Evolutionary conservation across 2,113 vertebrate genomes (phyloP).

Genomic region (Prunella fulvescens): DNA sequence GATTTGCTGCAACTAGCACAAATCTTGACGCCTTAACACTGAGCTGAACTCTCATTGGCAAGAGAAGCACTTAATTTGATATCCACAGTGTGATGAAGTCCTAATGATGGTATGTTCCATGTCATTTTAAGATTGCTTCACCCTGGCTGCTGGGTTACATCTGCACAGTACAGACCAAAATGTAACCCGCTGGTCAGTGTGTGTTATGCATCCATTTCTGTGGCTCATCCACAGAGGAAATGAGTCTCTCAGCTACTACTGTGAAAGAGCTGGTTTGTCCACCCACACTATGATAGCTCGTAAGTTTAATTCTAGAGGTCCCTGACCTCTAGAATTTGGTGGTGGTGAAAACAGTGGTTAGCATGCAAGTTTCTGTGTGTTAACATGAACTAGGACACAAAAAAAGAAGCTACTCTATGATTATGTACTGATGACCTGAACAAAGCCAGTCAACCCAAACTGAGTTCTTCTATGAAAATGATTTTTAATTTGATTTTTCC

Average conservation of each 20-base stretch:
- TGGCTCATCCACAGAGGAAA: conserved; percentile 52
- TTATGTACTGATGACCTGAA: neutral
- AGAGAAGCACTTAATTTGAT: neutral
- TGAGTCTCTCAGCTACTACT: conserved; percentile 3
- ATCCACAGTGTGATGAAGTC: neutral
- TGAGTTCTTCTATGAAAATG: neutral
- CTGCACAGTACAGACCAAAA: conserved; percentile 11
- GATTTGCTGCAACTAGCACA: neutral
- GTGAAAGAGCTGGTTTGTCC: conserved; percentile 8
- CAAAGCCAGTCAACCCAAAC: neutral
- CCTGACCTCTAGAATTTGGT: conserved; percentile 33
- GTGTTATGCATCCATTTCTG: conserved; percentile 3
- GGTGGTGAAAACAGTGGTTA: conserved; percentile 26
- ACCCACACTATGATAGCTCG: conserved; percentile 3
- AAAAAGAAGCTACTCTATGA: neutral
- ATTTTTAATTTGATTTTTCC: neutral
- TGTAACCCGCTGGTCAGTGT: neutral
- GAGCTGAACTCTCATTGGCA: neutral
- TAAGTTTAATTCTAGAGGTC: conserved; percentile 39
- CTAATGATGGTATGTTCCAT: neutral
- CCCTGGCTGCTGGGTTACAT: neutral
- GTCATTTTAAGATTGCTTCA: neutral
- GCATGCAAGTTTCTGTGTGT: neutral
- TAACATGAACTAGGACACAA: neutral
- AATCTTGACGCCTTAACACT: neutral